A percentile compares a stretch with the other conserved stretches of the same genome.
Conservation (phyloP, 2,888 invertebrate genomes). For the Proisotoma minuta region DNA sequence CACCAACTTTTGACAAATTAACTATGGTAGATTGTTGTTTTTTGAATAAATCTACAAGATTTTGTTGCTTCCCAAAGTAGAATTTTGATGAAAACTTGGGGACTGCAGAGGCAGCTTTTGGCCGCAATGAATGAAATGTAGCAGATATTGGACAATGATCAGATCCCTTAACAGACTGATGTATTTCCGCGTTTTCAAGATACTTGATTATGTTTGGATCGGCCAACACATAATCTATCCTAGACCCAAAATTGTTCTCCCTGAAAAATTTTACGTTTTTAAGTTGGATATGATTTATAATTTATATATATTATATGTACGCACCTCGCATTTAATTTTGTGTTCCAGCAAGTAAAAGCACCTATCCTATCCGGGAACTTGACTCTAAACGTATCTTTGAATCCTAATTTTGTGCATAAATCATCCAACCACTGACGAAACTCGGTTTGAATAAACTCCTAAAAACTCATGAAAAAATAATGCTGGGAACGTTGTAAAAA, state of each 20-base stretch:
- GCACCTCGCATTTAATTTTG: conserved; percentile 26
- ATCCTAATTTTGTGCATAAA: conserved; percentile 18
- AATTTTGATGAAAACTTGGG: conserved; percentile 31
- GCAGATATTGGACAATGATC: conserved; percentile 43
- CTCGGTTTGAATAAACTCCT: conserved; percentile 20
- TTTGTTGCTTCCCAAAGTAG: conserved; percentile 33
- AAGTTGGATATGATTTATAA: too few species aligned
- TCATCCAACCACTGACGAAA: conserved; percentile 27
- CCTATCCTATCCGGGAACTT: conserved; percentile 23
- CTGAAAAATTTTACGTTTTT: conserved; percentile 6
- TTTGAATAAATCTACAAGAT: conserved; percentile 22
- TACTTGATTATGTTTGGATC: conserved; percentile 29
- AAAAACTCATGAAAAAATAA: not conserved
- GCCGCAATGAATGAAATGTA: conserved; percentile 29
- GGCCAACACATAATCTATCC: conserved; percentile 40
- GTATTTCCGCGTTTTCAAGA: conserved; percentile 31
- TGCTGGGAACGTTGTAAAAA: not conserved
- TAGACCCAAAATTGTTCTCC: conserved; percentile 40
- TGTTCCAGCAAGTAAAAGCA: conserved; percentile 41
- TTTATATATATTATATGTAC: not conserved
- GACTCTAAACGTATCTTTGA: conserved; percentile 33
- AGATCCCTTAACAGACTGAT: conserved; percentile 34
- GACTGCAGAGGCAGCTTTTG: not conserved
- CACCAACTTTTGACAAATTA: not conserved
- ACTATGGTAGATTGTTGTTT: not conserved